Evolutionary conservation across 1,140 invertebrate species (phyloP), one percentile per base, ranked within the genome.

Genomic region (Drosophila nebulosa): DNA sequence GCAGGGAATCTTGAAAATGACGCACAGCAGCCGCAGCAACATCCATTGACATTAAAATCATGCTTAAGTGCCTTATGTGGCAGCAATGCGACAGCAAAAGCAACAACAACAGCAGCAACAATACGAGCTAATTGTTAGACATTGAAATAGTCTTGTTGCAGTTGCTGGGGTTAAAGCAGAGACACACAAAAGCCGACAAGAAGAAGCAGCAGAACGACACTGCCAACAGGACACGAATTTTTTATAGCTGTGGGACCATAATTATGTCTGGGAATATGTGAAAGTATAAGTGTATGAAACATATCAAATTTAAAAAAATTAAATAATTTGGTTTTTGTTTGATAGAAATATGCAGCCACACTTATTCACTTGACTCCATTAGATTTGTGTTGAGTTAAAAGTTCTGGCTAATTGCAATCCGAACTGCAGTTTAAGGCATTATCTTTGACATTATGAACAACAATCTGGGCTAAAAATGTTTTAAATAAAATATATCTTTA

Each of bases 21-120:
- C 55, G 22, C 58, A 61, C 58, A 67, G 64, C 58, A 36, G 51
- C 46, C 42, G 62, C 58, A 77, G 57, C 42, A 61, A 73, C 66
- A 89, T 73, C 78, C 86, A 90, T 90, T 90, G 86, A 90, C 86
- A 90, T 90, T 90, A 90, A 90, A 90, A 86, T 90, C 86, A 90
- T 86, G 86, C 79, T 86, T 90, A 90, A 90, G 86, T 88, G 78
- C 86, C 39, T 90, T 68, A 83, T 75, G 64, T 88, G 79, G 69
- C 74, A 75, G 78, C 83, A 88, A 78, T 78, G 67, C 78, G 78
- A 86, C 81, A 71, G 64, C 36, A 64, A 58, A 42, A 65, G 76
- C 65, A 60, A 63, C 14, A 46, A 30, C 56, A 75, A 21, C 46
- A 61, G 42, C 67, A 66, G 52, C 55, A 59, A 39, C 53, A 64